phyloP scores from a whole-genome alignment of 2,888 invertebrate genomes.

The Torymus tubicola region DNA sequence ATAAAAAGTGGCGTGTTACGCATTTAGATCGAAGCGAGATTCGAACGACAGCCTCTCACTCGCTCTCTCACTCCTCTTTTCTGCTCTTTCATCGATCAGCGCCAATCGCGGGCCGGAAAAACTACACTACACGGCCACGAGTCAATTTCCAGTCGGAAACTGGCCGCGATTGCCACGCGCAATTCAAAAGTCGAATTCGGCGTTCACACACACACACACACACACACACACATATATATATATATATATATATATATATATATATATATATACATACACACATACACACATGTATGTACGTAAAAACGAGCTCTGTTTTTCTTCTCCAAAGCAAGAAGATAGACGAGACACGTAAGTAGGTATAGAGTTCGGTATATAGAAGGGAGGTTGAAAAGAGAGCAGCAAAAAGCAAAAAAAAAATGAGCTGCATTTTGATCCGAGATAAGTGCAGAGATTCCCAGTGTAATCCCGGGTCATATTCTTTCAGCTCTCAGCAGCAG shows the following conservation, averaged over 20 bases:
- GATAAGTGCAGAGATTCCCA: conserved; percentile 35
- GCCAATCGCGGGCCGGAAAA: not conserved
- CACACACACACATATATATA: not conserved
- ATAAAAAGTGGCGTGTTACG: too few species aligned
- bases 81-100: conserved; percentile 9
- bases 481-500: not conserved
- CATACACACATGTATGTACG: too few species aligned
- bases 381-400: not conserved
- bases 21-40: too few species aligned
- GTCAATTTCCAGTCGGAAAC: conserved; percentile 31
- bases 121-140: conserved; percentile 6
- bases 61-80: too few species aligned
- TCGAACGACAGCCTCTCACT: too few species aligned
- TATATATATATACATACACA: not conserved
- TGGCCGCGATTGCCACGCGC: not conserved
- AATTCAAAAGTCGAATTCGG: conserved; percentile 12
- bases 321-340: not conserved
- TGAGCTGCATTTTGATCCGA: conserved; percentile 34
- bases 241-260: not conserved
- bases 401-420: conserved; percentile 14
- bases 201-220: not conserved
- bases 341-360: too few species aligned
- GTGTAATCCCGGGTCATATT: conserved; percentile 33
- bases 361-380: not conserved
- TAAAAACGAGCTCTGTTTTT: conserved; percentile 14